A percentile compares a stretch with the other conserved stretches of the same genome.
phyloP scores from a whole-genome alignment of 2,113 vertebrate genomes.

The Philantomba maxwellii region DNA sequence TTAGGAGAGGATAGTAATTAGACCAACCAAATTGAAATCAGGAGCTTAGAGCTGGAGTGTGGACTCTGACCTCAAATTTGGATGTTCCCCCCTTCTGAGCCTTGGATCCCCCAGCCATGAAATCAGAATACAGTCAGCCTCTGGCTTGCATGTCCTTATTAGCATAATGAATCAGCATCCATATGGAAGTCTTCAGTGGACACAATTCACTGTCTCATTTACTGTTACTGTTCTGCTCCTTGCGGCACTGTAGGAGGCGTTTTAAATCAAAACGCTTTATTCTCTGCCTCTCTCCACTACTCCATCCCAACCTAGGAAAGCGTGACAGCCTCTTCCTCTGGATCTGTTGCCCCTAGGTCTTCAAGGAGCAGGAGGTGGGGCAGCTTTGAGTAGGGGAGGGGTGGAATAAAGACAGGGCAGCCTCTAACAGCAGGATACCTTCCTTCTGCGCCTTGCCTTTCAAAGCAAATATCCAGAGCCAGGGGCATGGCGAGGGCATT shows the following conservation, averaged over 20 bases:
- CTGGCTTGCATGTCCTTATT: not conserved
- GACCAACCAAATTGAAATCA: not conserved
- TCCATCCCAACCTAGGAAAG: not conserved
- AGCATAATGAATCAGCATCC: not conserved
- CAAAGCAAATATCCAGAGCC: not conserved
- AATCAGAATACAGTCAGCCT: slow-evolving; percentile 8
- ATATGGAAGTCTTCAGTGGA: not conserved
- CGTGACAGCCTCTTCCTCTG: not conserved
- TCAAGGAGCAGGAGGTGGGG: not conserved
- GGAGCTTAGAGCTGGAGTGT: not conserved
- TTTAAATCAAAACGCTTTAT: not conserved
- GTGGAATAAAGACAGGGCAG: not conserved
- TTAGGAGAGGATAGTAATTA: not conserved
- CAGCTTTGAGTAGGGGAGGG: not conserved
- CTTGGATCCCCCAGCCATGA: not conserved
- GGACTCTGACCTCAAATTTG: slow-evolving; percentile 44
- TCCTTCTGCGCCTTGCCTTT: not conserved
- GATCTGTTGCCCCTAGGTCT: not conserved
- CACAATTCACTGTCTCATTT: slow-evolving; percentile 25
- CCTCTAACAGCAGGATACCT: not conserved
- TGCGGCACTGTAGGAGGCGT: not conserved
- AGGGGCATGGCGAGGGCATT: not conserved
- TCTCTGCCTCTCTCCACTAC: not conserved
- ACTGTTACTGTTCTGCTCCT: not conserved
- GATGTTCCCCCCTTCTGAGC: not conserved